A percentile compares a stretch with the other conserved stretches of the same genome.
Evolutionary conservation across 2,888 invertebrate species (phyloP).

Genomic region (Epistrophe grossulariae): DNA sequence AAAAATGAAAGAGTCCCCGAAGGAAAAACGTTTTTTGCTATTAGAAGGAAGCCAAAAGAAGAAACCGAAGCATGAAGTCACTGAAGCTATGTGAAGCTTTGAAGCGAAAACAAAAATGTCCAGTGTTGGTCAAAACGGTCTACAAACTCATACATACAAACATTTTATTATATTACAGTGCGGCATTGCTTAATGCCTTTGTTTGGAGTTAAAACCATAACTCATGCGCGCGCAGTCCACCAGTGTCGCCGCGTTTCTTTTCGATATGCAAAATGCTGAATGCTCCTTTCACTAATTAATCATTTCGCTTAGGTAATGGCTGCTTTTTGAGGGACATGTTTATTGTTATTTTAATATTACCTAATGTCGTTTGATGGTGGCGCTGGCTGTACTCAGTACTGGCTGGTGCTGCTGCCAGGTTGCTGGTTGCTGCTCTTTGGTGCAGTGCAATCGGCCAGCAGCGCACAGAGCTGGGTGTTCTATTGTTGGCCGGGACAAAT

Average conservation of each 20-base stretch:
- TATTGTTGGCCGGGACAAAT: constrained; percentile 69
- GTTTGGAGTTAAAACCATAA: constrained; percentile 66
- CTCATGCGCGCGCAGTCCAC: constrained; percentile 23
- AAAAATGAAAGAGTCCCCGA: constrained; percentile 53
- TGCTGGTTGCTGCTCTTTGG: no score
- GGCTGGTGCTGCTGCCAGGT: background rate
- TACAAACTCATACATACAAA: background rate
- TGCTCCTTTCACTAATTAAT: constrained; percentile 76
- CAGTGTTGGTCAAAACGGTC: constrained; percentile 61
- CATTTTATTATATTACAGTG: background rate
- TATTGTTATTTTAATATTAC: constrained; percentile 56
- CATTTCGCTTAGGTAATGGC: constrained; percentile 71
- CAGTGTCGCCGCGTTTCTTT: constrained; percentile 56
- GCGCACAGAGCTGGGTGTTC: constrained; percentile 38
- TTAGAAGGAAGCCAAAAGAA: constrained; percentile 38
- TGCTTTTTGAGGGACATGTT: constrained; percentile 67
- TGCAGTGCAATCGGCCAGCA: background rate
- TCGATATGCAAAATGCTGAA: constrained; percentile 58
- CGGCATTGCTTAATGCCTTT: constrained; percentile 63
- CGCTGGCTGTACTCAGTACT: background rate
- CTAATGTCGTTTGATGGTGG: constrained; percentile 56
- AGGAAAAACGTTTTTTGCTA: constrained; percentile 37
- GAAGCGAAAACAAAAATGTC: constrained; percentile 46
- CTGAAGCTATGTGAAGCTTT: background rate
- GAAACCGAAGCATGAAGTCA: no score